Evolutionary conservation across 2,797 vertebrate species (phyloP), one percentile per base, ranked within the genome.

Genomic region (Sparidentex hasta): DNA sequence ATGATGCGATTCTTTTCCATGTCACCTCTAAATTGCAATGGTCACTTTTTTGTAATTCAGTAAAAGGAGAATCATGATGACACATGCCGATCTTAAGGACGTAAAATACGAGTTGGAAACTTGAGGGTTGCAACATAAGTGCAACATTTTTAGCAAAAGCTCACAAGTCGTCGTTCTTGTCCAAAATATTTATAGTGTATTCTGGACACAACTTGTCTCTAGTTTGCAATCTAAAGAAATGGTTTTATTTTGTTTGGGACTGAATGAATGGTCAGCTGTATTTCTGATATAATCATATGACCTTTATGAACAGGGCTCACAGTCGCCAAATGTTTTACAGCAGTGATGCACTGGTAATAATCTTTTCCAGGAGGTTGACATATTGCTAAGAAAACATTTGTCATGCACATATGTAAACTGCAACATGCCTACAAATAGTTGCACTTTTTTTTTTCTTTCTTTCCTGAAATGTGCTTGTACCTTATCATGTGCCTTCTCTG

Each of bases 401-500:
- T 50, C 29, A 16, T n/a, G 48, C 11, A n/a, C 2, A 33, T 0
- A 2, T 17, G 44, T 65, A 1, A n/a, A 47, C 46, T 47, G 46
- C 29, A 7, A 2, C 14, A 5, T 1, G 25, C 17, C 14, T 48
- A 11, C 38, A 43, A 17, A 48, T 38, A 21, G 3, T 1, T 2
- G 11, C 52, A 38, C 8, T 1, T 4, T 4, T 21, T 20, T 44
- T 54, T 20, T 44, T 54, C 16, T 6, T 33, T 7, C 29, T 33
- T 33, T 68, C 2, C 8, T 18, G 16, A 25, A 48, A 4, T 27
- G 9, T 3, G 6, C 11, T 44, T 8, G 18, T 81, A 95, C 94
- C 96, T 99, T 99, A 83, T 97, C 90, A 0, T 99, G 98, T 9
- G 94, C 97, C 78, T 95, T 97, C 92, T 97, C 97, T 0, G 98